Evolutionary conservation across 1,140 invertebrate species (phyloP).

Genomic region (Popillia japonica): DNA sequence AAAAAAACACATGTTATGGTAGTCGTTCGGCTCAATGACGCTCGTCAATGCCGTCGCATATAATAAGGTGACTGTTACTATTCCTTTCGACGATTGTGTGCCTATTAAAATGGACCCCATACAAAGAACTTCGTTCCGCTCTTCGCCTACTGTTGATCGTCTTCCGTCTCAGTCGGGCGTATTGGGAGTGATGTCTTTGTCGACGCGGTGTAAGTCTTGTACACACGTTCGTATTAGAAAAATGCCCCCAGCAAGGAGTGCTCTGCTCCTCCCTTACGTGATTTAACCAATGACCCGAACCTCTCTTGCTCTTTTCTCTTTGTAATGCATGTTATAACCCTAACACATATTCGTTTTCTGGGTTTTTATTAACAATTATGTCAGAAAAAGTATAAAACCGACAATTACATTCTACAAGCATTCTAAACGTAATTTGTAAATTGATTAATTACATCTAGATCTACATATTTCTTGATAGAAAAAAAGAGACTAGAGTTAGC

Average conservation of each 20-base stretch:
- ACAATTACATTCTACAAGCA: too few relatives aligned
- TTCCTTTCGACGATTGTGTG: constrained; percentile 48
- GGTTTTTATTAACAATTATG: not conserved
- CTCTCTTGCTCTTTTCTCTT: not conserved
- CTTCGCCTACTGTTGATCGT: constrained; percentile 41
- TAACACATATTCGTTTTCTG: not conserved
- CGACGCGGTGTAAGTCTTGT: not conserved
- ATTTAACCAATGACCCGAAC: constrained; percentile 31
- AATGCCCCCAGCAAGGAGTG: constrained; percentile 52
- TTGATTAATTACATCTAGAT: too few relatives aligned
- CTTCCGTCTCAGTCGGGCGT: constrained; percentile 5
- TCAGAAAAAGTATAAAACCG: too few relatives aligned
- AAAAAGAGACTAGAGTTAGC: too few relatives aligned
- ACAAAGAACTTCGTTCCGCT: constrained; percentile 50
- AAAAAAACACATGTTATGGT: constrained; percentile 55
- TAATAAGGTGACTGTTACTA: constrained; percentile 33
- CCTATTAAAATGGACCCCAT: constrained; percentile 57
- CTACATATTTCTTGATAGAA: too few relatives aligned
- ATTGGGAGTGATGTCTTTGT: not conserved
- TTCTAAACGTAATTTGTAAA: too few relatives aligned
- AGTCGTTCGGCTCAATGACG: constrained; percentile 44
- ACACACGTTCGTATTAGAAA: constrained; percentile 40
- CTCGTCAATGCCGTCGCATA: constrained; percentile 35
- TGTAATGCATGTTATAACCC: not conserved
- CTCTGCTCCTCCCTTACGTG: constrained; percentile 44